These are phyloP conservation scores for Zootoca vivipara DNA, from an alignment of 2,113 vertebrate genomes.

Conservation along the genomic window DNA sequence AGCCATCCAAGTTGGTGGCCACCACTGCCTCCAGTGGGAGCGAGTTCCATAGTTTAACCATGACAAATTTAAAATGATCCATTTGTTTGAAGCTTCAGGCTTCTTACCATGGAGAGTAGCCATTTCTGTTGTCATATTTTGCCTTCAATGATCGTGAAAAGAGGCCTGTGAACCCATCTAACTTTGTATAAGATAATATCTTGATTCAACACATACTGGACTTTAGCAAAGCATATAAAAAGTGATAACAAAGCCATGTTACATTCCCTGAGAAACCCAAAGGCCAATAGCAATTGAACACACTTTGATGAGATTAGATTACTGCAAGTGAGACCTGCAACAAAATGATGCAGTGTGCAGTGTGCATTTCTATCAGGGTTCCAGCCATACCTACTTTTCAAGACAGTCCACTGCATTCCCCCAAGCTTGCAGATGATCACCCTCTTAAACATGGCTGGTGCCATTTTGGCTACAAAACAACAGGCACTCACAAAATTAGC, in stretches of 20 bases:
- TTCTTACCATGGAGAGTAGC: background rate
- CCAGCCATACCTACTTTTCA: too few relatives aligned
- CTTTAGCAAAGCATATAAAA: background rate
- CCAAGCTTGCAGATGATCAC: too few relatives aligned
- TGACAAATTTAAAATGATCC: background rate
- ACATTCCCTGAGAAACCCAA: background rate
- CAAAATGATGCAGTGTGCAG: too few relatives aligned
- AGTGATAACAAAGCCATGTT: background rate
- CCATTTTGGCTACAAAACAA: too few relatives aligned
- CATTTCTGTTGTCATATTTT: background rate
- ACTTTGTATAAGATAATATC: background rate
- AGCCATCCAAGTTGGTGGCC: too few relatives aligned
- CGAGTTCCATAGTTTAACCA: too few relatives aligned
- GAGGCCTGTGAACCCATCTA: background rate
- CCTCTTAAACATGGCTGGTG: too few relatives aligned
- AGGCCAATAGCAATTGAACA: conserved; percentile 6
- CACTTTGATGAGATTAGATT: background rate
- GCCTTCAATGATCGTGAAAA: background rate
- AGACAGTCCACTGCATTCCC: too few relatives aligned
- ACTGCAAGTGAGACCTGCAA: background rate
- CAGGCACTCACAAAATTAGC: too few relatives aligned
- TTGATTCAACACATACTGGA: background rate
- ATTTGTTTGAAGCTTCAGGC: background rate
- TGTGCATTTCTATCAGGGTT: too few relatives aligned
- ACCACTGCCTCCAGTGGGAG: too few relatives aligned